Base-by-base conservation (phyloP, 1,140 invertebrate species). In the Euwallacea similis region DNA sequence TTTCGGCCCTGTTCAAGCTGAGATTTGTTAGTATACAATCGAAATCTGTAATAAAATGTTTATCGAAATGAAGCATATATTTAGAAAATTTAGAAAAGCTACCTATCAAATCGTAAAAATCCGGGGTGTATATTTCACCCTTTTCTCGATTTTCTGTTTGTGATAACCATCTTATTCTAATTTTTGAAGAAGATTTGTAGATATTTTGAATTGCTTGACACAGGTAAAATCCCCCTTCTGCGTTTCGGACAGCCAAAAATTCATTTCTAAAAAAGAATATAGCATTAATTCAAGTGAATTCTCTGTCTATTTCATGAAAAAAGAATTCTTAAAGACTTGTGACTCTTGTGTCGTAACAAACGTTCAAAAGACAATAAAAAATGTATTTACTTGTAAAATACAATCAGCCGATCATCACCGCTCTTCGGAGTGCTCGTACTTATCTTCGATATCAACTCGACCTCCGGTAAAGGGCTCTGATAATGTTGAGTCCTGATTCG, bases 181-280 rank as follows among this genome's bases (percentile, higher is more conserved):
- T 94, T 79, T 90, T 90, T 65, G 88, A 86, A 66, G 89, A 90
- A 11, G 88, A 88, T 80, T 91, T 92, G 81, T 93, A 95, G 64
- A 97, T 91, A 84, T 96, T 96, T 84, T 96, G 94, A 82, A 92
- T 88, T 6, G 93, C 88, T 83, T 95, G 93, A 81, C 95, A 97
- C 50, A 97, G 87, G 80, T 93, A 97, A 83, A 96, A 96, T 55
- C 91, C 89, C 54, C 92, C 93, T 83, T 93, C 89, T 3, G 91
- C 89, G 82, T 96, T 96, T 74, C 95, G 86, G 0, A 96, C 93
- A 33, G 94, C 94, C 74, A 97, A 83, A 84, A 95, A 96, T 84
- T 95, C 92, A 81, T 92, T 92, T 81, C 91, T 93, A 69, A 68
- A 85, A 83, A n/a, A 16, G 16, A 15, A 10, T 58, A 16, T 33